A percentile compares a stretch with the other conserved stretches of the same genome.
Evolutionary conservation across 2,797 vertebrate species (phyloP).

Genomic region (Hyperoplus lanceolatus): DNA sequence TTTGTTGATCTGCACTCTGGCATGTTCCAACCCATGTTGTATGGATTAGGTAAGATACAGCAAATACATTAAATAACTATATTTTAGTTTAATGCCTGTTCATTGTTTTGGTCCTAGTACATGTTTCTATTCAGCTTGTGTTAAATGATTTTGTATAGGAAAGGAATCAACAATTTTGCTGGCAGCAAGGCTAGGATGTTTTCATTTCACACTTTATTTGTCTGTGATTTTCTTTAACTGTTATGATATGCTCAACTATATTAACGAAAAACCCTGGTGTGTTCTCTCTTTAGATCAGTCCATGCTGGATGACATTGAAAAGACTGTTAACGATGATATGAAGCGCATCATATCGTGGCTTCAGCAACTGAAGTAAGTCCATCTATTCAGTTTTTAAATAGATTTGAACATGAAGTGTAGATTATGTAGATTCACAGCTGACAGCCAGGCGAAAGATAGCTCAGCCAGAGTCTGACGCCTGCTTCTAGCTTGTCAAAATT

Average conservation of each 20-base stretch:
- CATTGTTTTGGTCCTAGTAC: not conserved
- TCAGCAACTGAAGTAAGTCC: conserved; percentile 94
- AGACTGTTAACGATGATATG: conserved; percentile 97
- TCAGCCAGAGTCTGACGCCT: conserved; percentile 16
- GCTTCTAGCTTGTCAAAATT: conserved; percentile 22
- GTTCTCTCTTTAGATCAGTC: conserved; percentile 88
- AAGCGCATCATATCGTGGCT: conserved; percentile 96
- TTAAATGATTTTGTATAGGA: conserved; percentile 11
- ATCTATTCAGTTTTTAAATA: conserved; percentile 7
- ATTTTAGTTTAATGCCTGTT: not conserved
- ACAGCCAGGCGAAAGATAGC: not conserved
- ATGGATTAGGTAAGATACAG: conserved; percentile 92
- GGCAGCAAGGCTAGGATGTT: too few relatives aligned
- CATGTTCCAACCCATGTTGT: conserved; percentile 98
- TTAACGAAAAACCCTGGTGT: conserved; percentile 32
- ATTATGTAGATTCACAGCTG: conserved; percentile 8
- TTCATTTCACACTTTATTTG: not conserved
- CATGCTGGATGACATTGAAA: conserved; percentile 96
- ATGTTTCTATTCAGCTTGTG: not conserved
- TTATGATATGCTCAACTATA: conserved; percentile 2
- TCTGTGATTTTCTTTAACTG: not conserved
- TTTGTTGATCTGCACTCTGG: conserved; percentile 99
- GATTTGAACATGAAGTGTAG: not conserved
- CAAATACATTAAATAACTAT: not conserved
- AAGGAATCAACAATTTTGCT: not conserved